A percentile compares a stretch with the other conserved stretches of the same genome.
Conservation (phyloP, 2,888 invertebrate genomes). For the Serrognathus titanus region DNA sequence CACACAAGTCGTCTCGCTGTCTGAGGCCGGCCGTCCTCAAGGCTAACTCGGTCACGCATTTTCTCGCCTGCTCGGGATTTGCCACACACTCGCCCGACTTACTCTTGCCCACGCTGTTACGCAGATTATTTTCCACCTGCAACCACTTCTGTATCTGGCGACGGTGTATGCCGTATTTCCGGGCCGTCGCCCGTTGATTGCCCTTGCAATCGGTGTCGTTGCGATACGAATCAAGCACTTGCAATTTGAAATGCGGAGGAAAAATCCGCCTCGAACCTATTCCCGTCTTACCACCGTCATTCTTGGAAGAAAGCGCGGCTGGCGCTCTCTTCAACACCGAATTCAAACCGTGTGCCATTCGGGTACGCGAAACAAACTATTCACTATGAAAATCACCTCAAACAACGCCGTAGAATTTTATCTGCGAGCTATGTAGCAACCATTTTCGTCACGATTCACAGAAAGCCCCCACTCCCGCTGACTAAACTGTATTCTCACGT, state of each 20-base stretch:
- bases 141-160: constrained; percentile 91
- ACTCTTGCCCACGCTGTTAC: constrained; percentile 65
- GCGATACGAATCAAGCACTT: constrained; percentile 84
- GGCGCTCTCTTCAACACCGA: constrained; percentile 50
- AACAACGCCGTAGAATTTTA: constrained; percentile 39
- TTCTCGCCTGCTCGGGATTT: neutral
- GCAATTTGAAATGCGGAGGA: constrained; percentile 84
- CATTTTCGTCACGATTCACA: constrained; percentile 51
- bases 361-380: constrained; percentile 19
- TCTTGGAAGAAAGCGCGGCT: constrained; percentile 29
- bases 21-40: constrained; percentile 40
- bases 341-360: constrained; percentile 59
- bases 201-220: constrained; percentile 84
- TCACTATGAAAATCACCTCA: constrained; percentile 30
- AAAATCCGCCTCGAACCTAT: constrained; percentile 85
- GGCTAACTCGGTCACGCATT: constrained; percentile 31
- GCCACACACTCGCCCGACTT: constrained; percentile 13
- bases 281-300: constrained; percentile 43
- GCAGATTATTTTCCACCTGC: constrained; percentile 76
- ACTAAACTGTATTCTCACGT: constrained; percentile 64
- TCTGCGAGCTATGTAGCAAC: constrained; percentile 57
- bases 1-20: constrained; percentile 46
- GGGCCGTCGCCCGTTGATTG: constrained; percentile 84
- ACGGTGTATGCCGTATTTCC: constrained; percentile 86
- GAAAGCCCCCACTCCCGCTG: constrained; percentile 52